Base-by-base conservation (phyloP, 2,888 invertebrate species). In the Apocheima hispidaria region DNA sequence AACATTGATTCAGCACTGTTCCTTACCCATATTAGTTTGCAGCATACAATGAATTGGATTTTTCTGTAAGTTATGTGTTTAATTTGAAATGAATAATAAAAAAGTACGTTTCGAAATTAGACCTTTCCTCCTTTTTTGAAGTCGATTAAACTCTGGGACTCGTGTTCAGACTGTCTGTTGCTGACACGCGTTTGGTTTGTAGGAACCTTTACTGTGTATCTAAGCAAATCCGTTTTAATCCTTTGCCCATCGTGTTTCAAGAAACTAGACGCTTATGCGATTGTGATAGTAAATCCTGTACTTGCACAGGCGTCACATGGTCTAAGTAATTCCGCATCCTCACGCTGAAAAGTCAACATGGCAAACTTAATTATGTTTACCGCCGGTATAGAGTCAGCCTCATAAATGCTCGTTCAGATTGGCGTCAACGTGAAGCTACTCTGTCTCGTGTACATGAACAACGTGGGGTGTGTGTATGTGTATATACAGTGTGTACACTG, bases 301-400 rank as follows among this genome's bases (percentile, higher is more conserved):
- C 65, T 69, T 61, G 54, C 60, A 38, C 51, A n/a, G 16, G 30
- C 44, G 56, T 59, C 54, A 58, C 68, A 61, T 63, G 60, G 60
- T 64, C 63, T 69, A 67, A 75, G 73, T 75, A 72, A 79, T 78
- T 71, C 70, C 69, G 71, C 68, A 70, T 70, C 71, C 71, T 38
- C 3, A 70, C 65, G 65, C 66, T 72, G 70, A 63, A 72, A 71
- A 74, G 76, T 77, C 75, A 76, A 75, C 73, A 75, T 41, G 49
- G 71, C 62, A 69, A 72, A 69, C 72, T 69, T 82, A 79, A 83
- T 84, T 82, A 81, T 78, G 81, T 81, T 80, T 81, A 72, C 71
- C 61, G 68, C 73, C 68, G 69, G 74, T 75, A 75, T 58, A 60
- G 68, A 72, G 68, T 69, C 72, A 63, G 66, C 54, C 72, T 77